A percentile compares a stretch with the other conserved stretches of the same genome.
Evolutionary conservation across 2,113 vertebrate species (phyloP).

Genomic region (Entelurus aequoreus): DNA sequence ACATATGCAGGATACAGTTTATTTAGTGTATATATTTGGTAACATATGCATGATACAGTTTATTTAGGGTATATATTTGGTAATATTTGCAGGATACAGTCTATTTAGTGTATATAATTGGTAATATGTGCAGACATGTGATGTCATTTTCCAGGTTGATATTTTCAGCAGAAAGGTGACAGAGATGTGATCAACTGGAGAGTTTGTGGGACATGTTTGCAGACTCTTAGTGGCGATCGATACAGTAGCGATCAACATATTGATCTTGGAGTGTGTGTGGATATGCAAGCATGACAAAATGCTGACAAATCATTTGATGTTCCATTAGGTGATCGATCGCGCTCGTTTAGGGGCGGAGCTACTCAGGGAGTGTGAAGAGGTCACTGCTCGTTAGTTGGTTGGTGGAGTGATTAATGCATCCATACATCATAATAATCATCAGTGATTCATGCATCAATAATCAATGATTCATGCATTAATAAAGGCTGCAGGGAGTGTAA

Average conservation of each 20-base stretch:
- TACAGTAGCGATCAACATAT: conserved; percentile 81
- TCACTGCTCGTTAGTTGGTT: conserved; percentile 97
- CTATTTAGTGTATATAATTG: too few species aligned
- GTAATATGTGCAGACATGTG: too few species aligned
- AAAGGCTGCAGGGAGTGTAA: conserved; percentile 67
- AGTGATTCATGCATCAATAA: too few species aligned
- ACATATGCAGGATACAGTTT: too few species aligned
- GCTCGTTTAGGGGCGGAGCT: conserved; percentile 47
- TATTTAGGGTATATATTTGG: too few species aligned
- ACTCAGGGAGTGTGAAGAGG: conserved; percentile 81
- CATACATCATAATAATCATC: too few species aligned
- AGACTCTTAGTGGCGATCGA: conserved; percentile 74
- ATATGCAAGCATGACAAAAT: conserved; percentile 79
- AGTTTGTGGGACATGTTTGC: conserved; percentile 45
- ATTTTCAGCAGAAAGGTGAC: too few species aligned
- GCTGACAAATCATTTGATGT: conserved; percentile 85
- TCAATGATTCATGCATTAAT: conserved; percentile 93
- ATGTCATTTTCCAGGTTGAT: too few species aligned
- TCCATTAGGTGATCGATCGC: conserved; percentile 96
- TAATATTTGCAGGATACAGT: too few species aligned
- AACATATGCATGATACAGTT: too few species aligned
- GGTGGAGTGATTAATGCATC: conserved; percentile 90
- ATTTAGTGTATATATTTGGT: too few species aligned
- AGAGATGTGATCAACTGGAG: too few species aligned
- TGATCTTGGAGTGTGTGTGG: conserved; percentile 64